Percentiles rank a stretch among this genome's conserved stretches.
These are phyloP conservation scores for Scalopus aquaticus DNA, from an alignment of 2,113 vertebrate species.

Conservation along the genomic window DNA sequence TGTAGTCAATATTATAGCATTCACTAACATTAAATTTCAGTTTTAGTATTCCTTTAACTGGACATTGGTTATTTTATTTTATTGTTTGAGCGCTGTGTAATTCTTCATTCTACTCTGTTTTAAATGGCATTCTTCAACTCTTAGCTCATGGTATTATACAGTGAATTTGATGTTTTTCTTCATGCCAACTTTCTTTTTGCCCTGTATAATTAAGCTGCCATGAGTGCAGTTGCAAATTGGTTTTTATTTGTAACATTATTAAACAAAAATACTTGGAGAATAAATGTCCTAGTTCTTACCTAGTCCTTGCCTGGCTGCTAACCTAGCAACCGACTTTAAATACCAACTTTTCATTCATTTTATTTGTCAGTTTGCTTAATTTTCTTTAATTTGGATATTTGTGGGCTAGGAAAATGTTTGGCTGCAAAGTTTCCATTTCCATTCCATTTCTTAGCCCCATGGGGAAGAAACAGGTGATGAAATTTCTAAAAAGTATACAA, in stretches of 20 bases:
- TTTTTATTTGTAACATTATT: neutral
- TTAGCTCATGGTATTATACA: neutral
- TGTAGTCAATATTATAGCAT: neutral
- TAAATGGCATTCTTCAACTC: neutral
- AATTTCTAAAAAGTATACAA: slow-evolving; percentile 21
- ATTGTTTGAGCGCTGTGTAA: neutral
- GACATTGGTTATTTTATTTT: neutral
- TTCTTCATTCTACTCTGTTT: neutral
- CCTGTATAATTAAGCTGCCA: neutral
- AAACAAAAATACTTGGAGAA: neutral
- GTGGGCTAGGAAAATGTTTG: neutral
- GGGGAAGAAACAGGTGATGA: neutral
- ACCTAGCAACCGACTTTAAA: neutral
- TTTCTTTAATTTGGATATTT: slow-evolving; percentile 28
- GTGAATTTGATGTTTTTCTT: slow-evolving; percentile 6
- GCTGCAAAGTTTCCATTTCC: neutral
- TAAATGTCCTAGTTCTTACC: neutral
- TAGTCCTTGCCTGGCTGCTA: neutral
- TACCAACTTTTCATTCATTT: neutral
- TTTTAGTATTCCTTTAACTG: neutral
- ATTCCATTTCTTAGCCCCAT: neutral
- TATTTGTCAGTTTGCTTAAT: neutral
- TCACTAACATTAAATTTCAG: neutral
- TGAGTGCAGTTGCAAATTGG: neutral
- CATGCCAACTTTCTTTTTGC: neutral